Base-by-base conservation (phyloP, 2,797 vertebrate species). In the Pelobates cultripes region DNA sequence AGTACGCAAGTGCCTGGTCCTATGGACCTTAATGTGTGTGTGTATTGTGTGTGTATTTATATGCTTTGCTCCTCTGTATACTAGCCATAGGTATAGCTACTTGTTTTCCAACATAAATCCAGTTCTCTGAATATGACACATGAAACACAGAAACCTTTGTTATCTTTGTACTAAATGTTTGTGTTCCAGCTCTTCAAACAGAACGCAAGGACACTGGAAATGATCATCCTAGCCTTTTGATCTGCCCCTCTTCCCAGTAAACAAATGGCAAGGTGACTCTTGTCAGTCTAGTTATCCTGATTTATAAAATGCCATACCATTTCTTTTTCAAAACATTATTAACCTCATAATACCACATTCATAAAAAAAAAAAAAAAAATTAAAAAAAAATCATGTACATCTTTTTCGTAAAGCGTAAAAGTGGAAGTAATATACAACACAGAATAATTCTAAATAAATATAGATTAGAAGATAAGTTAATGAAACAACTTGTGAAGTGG, bases 101-200 rank as follows among this genome's bases (percentile, higher is more conserved):
- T 64, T 60, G 14, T 60, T 60, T n/a, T 60, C 57, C 2, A 14
- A 12, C 57, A 60, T n/a, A 12, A 4, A 4, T n/a, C 15, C 12
- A 13, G 28, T 28, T 28, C 28, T 28, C 28, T 28, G 14, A 4
- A 12, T 64, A 17, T 64, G 61, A 64, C 17, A 64, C n/a, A 64
- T 64, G 61, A 4, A 17, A 64, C 3, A 64, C 61, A 75, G 44
- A 72, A 15, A 9, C 45, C 4, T 81, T 57, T 75, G 15, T 43
- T 61, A 61, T 63, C 28, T 63, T 43, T 71, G 60, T 57, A 51
- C 5, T 51, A 72, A 72, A 77, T 82, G 60, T 82, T 77, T 82
- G 74, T 72, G 47, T 77, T 82, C 9, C 53, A 74, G 72, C 75
- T 73, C 43, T 78, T 60, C 75, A 77, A 77, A 82, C 70, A 77